phyloP scores from a whole-genome alignment of 2,888 invertebrate species.

The Anorthoa munda region DNA sequence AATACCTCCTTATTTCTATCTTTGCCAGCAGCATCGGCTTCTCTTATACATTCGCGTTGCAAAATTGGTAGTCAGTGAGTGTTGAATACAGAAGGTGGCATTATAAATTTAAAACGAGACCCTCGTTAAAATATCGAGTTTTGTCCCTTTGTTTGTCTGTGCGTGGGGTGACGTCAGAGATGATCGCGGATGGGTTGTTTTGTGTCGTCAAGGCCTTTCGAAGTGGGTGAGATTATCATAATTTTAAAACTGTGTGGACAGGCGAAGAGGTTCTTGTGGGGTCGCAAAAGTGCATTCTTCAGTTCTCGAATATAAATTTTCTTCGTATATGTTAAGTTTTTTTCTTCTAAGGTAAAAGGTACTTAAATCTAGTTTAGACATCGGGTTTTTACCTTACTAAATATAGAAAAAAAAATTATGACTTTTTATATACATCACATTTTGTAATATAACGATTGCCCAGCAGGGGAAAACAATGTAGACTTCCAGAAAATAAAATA shows the following conservation, averaged over 20 bases:
- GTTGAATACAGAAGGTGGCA: slow-evolving; percentile 87
- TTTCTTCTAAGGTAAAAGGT: too few relatives aligned
- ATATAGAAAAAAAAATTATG: too few relatives aligned
- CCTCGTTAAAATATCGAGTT: slow-evolving; percentile 88
- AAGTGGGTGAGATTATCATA: slow-evolving; percentile 50
- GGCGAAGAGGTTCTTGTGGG: neutral
- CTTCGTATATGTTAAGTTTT: too few relatives aligned
- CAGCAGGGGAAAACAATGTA: too few relatives aligned
- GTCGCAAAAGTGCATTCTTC: neutral
- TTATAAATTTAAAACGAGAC: slow-evolving; percentile 87
- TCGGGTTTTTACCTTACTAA: too few relatives aligned
- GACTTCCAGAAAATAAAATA: too few relatives aligned
- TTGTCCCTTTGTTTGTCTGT: slow-evolving; percentile 70
- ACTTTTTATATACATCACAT: too few relatives aligned
- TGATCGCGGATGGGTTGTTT: slow-evolving; percentile 32
- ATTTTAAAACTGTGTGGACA: slow-evolving; percentile 4
- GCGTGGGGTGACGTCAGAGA: slow-evolving; percentile 65
- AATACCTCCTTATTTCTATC: slow-evolving; percentile 22
- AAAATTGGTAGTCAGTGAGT: slow-evolving; percentile 82
- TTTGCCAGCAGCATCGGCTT: slow-evolving; percentile 60
- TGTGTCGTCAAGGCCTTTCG: slow-evolving; percentile 25
- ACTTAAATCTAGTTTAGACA: too few relatives aligned
- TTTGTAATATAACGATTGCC: too few relatives aligned
- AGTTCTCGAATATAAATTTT: too few relatives aligned
- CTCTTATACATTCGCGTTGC: slow-evolving; percentile 73